A percentile compares a stretch with the other conserved stretches of the same genome.
These are phyloP conservation scores for Cataglyphis livida DNA, from an alignment of 2,888 invertebrate species.

Conservation along the genomic window DNA sequence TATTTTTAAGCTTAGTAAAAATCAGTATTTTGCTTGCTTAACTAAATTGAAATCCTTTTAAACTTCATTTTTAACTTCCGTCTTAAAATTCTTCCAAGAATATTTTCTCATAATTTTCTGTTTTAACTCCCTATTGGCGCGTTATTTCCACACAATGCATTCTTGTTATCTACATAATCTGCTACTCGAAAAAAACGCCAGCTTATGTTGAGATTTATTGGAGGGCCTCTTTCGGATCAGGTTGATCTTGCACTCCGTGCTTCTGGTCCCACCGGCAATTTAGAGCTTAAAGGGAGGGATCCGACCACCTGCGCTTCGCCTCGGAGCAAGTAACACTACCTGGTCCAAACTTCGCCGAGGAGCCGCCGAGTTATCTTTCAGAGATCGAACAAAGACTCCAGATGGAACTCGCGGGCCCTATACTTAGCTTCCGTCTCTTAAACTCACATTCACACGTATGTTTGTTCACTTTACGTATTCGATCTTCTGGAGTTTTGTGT, in stretches of 20 bases:
- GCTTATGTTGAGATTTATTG: constrained; percentile 55
- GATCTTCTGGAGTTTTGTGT: background rate
- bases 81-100: background rate
- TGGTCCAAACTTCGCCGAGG: constrained; percentile 42
- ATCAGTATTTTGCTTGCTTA: background rate
- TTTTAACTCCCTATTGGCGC: background rate
- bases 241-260: constrained; percentile 19
- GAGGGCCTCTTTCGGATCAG: constrained; percentile 9
- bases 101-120: background rate
- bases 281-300: constrained; percentile 51
- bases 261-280: constrained; percentile 31
- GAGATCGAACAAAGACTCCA: constrained; percentile 71
- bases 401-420: constrained; percentile 65
- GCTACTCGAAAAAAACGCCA: constrained; percentile 29
- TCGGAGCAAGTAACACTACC: constrained; percentile 70
- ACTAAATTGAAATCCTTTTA: background rate
- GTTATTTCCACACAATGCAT: background rate
- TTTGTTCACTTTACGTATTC: constrained; percentile 19
- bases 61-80: background rate
- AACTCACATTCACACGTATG: constrained; percentile 53
- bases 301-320: constrained; percentile 69
- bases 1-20: background rate
- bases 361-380: constrained; percentile 66
- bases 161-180: background rate
- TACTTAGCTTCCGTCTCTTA: constrained; percentile 57